Conservation (phyloP, 1,140 invertebrate species). For the Microplitis mediator region DNA sequence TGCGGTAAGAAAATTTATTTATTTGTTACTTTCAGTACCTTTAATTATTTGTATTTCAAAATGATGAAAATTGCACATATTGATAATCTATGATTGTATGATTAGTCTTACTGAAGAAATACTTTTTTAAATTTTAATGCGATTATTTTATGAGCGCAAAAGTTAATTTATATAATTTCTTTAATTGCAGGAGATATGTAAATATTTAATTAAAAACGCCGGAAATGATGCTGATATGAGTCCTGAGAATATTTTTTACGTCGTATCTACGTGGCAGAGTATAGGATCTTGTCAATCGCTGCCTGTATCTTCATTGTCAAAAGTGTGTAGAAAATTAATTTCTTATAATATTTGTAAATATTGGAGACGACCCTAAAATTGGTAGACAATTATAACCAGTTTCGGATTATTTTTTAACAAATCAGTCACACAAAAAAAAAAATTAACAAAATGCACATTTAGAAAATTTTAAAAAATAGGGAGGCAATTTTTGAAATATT, state of each 20-base stretch:
- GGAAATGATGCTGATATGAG: constrained; percentile 51
- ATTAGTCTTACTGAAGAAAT: constrained; percentile 60
- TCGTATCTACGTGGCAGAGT: constrained; percentile 60
- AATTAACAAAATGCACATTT: no score
- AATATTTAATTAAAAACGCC: constrained; percentile 54
- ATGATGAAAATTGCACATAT: constrained; percentile 49
- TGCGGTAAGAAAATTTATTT: constrained; percentile 53
- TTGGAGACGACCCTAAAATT: no score
- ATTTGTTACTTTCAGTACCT: constrained; percentile 10
- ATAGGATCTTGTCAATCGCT: constrained; percentile 58
- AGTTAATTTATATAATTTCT: constrained; percentile 9
- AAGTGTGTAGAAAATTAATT: constrained; percentile 12
- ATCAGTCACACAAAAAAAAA: no score
- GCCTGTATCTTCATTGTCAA: constrained; percentile 40
- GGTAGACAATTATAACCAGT: no score
- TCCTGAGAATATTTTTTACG: constrained; percentile 64
- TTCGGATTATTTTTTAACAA: no score
- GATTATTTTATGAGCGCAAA: neutral
- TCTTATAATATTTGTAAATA: neutral
- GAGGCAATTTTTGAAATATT: no score
- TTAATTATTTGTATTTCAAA: constrained; percentile 19
- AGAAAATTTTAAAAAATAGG: no score
- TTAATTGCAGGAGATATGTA: constrained; percentile 65
- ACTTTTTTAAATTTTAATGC: neutral
- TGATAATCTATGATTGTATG: constrained; percentile 53